These are phyloP conservation scores for Bombus sylvicola DNA, from an alignment of 1,140 invertebrate genomes.

Conservation along the genomic window DNA sequence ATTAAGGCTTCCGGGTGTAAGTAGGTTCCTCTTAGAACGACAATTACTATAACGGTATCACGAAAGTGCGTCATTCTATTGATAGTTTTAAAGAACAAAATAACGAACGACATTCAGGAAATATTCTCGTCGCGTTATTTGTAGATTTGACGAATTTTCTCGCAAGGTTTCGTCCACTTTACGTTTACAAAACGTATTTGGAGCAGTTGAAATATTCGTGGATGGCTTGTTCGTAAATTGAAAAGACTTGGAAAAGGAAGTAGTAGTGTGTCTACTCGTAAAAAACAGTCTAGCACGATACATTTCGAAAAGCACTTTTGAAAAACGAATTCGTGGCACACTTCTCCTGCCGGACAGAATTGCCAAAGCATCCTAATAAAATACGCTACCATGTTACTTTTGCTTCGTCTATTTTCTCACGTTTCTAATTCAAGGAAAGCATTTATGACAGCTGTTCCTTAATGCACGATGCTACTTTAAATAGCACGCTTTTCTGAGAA, in stretches of 20 bases:
- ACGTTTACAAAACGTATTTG: background rate
- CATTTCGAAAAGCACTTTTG: background rate
- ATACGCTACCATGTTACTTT: background rate
- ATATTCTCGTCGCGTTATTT: background rate
- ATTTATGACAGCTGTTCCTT: background rate
- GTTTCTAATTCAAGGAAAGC: constrained; percentile 16
- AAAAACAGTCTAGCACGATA: background rate
- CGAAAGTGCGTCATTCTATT: background rate
- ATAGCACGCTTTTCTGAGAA: background rate
- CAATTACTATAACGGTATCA: background rate
- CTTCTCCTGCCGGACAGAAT: background rate
- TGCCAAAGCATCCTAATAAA: background rate
- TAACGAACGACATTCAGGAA: no score
- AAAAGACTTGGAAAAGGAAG: background rate
- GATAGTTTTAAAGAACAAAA: background rate
- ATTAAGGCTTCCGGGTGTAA: background rate
- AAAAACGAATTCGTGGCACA: background rate
- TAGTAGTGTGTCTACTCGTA: no score
- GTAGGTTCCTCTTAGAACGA: background rate
- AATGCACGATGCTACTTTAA: constrained; percentile 4
- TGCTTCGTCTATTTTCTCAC: background rate
- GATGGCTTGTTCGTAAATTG: background rate
- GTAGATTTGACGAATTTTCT: background rate
- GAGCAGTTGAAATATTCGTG: background rate
- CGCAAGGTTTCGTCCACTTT: background rate